Evolutionary conservation across 2,113 vertebrate genomes (phyloP), one percentile per base, ranked within the genome.

Genomic region (Xenotilapia longispinis): DNA sequence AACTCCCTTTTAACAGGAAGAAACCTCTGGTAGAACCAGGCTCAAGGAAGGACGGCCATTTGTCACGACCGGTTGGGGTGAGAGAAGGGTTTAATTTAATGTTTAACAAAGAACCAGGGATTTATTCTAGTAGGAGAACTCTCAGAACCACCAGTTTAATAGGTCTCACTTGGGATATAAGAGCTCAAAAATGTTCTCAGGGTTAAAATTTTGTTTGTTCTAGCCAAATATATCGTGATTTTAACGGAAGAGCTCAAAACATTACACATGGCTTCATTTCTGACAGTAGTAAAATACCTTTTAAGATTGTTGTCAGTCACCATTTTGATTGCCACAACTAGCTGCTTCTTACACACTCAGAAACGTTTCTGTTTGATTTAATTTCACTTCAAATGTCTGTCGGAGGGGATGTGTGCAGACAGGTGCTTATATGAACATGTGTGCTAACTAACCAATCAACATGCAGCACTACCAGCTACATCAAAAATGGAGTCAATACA

Each of bases 21-120:
- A 36, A 63, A 65, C 17, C 31, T 65, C 60, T 0, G 0, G 60
- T 1, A 65, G 60, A 36, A 65, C 31, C 60, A 7, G 31, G 17
- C 10, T 65, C 60, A 38, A 3, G 33, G 33, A 65, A 7, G 3
- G 17, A 3, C 0, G 2, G 31, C 33, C 60, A n/a, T 65, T 38
- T 3, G 6, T 2, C 33, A n/a, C 0, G 6, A 38, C 60, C 1
- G 1, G 60, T 12, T 65, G 60, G 6, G 6, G 33, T 38, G 60
- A 65, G 17, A 65, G 33, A 65, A 65, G 33, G 33, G 33, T 65
- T 65, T 65, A 38, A 65, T 65, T n/a, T 65, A 38, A 38, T 65
- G 21, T 45, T 65, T 38, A 65, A 38, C 60, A 65, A 65, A 42
- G 65, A 31, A 31, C 57, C 28, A 60, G 55, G 7, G 5, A 58